These are phyloP conservation scores for Eupithecia exiguata DNA, from an alignment of 2,888 invertebrate species.

Conservation along the genomic window DNA sequence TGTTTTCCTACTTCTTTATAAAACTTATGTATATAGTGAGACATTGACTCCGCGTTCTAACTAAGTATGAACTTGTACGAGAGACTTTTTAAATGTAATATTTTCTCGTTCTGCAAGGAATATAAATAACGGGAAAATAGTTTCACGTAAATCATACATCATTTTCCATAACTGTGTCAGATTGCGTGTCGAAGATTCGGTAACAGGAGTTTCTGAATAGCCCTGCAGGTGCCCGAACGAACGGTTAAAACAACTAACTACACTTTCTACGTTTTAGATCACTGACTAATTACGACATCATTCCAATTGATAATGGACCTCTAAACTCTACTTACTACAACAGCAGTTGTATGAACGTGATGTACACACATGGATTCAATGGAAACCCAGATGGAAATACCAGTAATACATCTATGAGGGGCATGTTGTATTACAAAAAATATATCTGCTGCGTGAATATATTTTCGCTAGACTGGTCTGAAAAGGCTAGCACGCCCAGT, in stretches of 20 bases:
- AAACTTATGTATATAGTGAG: no score
- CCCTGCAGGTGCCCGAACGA: neutral
- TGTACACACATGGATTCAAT: neutral
- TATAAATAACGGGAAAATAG: no score
- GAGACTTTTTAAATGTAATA: no score
- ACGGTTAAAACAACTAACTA: neutral
- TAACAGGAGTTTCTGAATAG: neutral
- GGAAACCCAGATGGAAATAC: neutral
- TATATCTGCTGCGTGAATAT: conserved; percentile 9
- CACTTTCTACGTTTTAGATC: conserved; percentile 1
- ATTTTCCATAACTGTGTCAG: no score
- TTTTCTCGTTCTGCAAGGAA: no score
- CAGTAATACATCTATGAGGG: neutral
- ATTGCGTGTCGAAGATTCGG: no score
- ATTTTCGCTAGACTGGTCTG: conserved; percentile 18
- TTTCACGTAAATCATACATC: no score
- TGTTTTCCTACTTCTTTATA: no score
- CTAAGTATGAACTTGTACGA: no score
- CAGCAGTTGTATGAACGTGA: neutral
- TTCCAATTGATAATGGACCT: neutral
- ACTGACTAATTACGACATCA: neutral
- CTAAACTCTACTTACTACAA: conserved; percentile 10
- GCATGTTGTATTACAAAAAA: conserved; percentile 4
- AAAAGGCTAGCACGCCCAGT: neutral
- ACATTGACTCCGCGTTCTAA: no score